Evolutionary conservation across 2,888 invertebrate genomes (phyloP).

Genomic region (Hypselothyrea guttata): DNA sequence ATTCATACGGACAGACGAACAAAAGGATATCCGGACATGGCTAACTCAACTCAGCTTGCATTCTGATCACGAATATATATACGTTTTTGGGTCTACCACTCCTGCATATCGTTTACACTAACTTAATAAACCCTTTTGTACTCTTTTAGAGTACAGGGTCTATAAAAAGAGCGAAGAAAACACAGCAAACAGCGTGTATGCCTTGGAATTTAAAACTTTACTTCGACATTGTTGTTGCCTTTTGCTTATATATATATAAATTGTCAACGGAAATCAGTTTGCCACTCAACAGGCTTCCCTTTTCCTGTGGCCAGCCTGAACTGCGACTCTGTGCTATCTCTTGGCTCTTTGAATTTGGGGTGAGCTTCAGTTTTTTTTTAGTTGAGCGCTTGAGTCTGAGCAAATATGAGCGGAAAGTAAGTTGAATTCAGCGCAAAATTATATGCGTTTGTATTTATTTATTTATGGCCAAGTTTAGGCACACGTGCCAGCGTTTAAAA

Average conservation of each 20-base stretch:
- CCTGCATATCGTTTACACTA: too few relatives aligned
- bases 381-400: constrained; percentile 40
- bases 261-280: constrained; percentile 80
- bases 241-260: constrained; percentile 65
- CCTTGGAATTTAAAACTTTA: constrained; percentile 73
- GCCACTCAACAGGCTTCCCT: constrained; percentile 80
- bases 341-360: constrained; percentile 36
- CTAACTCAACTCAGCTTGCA: too few relatives aligned
- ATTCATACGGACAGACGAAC: too few relatives aligned
- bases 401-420: constrained; percentile 33
- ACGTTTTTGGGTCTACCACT: too few relatives aligned
- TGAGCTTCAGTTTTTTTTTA: constrained; percentile 35
- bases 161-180: too few relatives aligned
- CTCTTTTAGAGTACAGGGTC: too few relatives aligned
- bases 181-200: constrained; percentile 66
- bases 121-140: too few relatives aligned
- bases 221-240: constrained; percentile 33
- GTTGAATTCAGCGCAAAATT: too few relatives aligned
- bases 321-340: constrained; percentile 6
- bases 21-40: too few relatives aligned
- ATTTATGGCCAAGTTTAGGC: constrained; percentile 53
- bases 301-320: constrained; percentile 71
- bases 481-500: constrained; percentile 69
- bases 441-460: constrained; percentile 33
- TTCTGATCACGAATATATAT: too few relatives aligned